Percentiles rank a stretch among this genome's conserved stretches.
These are phyloP conservation scores for Phyllotreta striolata DNA, from an alignment of 2,888 invertebrate genomes.

Conservation along the genomic window DNA sequence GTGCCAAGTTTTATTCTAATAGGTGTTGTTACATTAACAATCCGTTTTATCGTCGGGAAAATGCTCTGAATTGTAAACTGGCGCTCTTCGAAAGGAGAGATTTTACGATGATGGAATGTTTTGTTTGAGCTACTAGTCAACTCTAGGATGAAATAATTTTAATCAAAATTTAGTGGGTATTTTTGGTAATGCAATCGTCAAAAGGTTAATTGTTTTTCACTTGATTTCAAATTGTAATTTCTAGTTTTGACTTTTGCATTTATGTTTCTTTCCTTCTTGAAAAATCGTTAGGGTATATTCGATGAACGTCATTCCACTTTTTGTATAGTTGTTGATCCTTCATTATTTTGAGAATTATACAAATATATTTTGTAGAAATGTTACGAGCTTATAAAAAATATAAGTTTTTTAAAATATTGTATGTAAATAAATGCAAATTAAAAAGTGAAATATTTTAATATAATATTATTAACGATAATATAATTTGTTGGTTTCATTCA, in stretches of 20 bases:
- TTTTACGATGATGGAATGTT: conserved; percentile 15
- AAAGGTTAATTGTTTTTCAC: conserved; percentile 8
- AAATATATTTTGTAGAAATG: conserved; percentile 50
- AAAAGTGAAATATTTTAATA: conserved; percentile 35
- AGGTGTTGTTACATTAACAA: conserved; percentile 10
- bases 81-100: no score
- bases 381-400: conserved; percentile 44
- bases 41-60: conserved; percentile 16
- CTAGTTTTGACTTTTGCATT: conserved; percentile 21
- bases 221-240: neutral
- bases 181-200: conserved; percentile 6
- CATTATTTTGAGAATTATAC: conserved; percentile 35
- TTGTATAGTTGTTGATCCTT: conserved; percentile 31
- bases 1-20: conserved; percentile 24
- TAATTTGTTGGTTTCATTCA: neutral
- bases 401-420: conserved; percentile 48
- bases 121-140: conserved; percentile 18
- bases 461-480: conserved; percentile 11
- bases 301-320: conserved; percentile 19
- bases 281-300: conserved; percentile 21
- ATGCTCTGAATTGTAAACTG: neutral
- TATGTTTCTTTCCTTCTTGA: neutral
- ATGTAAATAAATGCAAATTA: conserved; percentile 45
- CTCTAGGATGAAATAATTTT: conserved; percentile 1
- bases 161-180: neutral